phyloP scores from a whole-genome alignment of 2,888 invertebrate species.

The Stramonita haemastoma region DNA sequence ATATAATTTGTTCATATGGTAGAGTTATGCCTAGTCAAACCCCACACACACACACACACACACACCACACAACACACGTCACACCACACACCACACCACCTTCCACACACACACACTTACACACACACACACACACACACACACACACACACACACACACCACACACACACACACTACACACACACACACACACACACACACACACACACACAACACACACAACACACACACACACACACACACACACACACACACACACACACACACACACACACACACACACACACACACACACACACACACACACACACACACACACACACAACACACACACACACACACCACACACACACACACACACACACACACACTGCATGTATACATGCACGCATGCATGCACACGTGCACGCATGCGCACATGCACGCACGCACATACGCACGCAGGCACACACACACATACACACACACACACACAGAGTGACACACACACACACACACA shows the following conservation, averaged over 20 bases:
- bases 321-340: not conserved
- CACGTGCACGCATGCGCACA: constrained; percentile 17
- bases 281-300: not conserved
- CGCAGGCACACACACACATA: not conserved
- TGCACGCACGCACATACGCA: not conserved
- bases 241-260: constrained; percentile 5
- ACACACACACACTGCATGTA: not conserved
- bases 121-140: no score
- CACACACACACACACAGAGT: not conserved
- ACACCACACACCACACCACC: no score
- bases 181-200: constrained; percentile 17
- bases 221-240: constrained; percentile 22
- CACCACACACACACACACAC: constrained; percentile 11
- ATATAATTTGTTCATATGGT: no score
- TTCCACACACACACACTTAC: no score
- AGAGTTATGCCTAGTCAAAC: no score
- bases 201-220: constrained; percentile 17
- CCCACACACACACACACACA: not conserved
- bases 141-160: no score
- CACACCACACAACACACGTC: not conserved
- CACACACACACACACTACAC: not conserved
- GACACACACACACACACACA: constrained; percentile 27
- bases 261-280: not conserved
- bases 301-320: not conserved
- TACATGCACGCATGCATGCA: no score